Conservation (phyloP, 1,140 invertebrate species). For the Lepidotrigona ventralis region DNA sequence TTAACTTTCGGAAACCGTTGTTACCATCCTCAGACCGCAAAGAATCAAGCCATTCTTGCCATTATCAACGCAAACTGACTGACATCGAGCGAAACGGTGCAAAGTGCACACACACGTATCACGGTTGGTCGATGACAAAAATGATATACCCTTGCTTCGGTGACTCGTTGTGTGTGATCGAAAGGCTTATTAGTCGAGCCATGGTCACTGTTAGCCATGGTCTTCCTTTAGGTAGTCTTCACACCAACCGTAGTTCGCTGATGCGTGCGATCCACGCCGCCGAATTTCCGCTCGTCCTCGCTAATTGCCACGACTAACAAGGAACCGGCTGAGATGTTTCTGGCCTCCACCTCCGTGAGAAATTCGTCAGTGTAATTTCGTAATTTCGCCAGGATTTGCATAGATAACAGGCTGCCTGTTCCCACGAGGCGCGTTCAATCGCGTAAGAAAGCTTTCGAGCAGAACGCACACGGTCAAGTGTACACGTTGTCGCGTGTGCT, state of each 20-base stretch:
- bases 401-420: background rate
- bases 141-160: background rate
- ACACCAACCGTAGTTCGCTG: background rate
- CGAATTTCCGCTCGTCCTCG: slow-evolving; percentile 35
- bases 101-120: background rate
- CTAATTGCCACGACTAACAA: slow-evolving; percentile 40
- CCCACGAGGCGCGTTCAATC: background rate
- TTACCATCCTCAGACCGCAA: too few relatives aligned
- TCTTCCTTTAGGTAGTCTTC: background rate
- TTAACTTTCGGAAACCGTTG: too few relatives aligned
- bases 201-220: background rate
- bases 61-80: background rate
- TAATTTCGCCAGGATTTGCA: slow-evolving; percentile 16
- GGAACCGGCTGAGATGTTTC: background rate
- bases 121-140: background rate
- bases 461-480: background rate
- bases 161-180: background rate
- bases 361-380: slow-evolving; percentile 10
- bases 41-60: too few relatives aligned
- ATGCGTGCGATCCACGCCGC: slow-evolving; percentile 22
- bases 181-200: slow-evolving; percentile 5
- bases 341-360: slow-evolving; percentile 24
- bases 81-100: background rate
- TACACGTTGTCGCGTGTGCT: background rate
- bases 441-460: background rate